Base-by-base conservation (phyloP, 2,888 invertebrate genomes). In the Limnephilus lunatus region DNA sequence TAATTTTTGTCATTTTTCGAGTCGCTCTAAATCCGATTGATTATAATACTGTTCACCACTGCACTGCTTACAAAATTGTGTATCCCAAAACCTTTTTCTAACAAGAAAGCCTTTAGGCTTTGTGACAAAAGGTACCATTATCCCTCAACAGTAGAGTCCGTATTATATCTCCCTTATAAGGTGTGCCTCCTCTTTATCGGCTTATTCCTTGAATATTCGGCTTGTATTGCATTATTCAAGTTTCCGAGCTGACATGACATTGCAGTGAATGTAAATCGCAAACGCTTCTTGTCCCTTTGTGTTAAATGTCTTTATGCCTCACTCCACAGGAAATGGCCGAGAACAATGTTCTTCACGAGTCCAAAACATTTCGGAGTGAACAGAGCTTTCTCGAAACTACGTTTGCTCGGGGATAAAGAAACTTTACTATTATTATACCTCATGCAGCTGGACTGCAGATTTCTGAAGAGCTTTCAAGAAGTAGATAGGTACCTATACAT, bases 141-240 rank as follows among this genome's bases (percentile, higher is more conserved):
- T 2, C 83, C 39, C 19, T 35, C 35, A 83, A 35, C 32, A 25
- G 7, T 7, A 35, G 35, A 19, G 11, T 14, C 11, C 25, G 35
- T 35, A n/a, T 35, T 15, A 35, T 25, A 83, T 19, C 1, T 9
- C 39, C 12, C 1, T 83, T 19, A 35, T 5, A 15, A 35, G 32
- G 2, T 68, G 25, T 14, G 32, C 15, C 35, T 83, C 35, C 25
- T 35, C 11, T 83, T 83, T 14, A 83, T 83, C 15, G 83, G 11
- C 0, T 7, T 14, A 19, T 83, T 35, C 32, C 15, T 83, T 83
- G 35, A 19, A 83, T 32, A 11, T 0, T 83, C 19, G 83, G 35
- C 35, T 83, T 83, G 83, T 35, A n/a, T 35, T 83, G 83, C 83
- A 83, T 83, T 83, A 83, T 83, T 83, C 35, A 83, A 83, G 35